These are phyloP conservation scores for Muricea muricata DNA, from an alignment of 92 coral and sea anemone species.

Conservation along the genomic window DNA sequence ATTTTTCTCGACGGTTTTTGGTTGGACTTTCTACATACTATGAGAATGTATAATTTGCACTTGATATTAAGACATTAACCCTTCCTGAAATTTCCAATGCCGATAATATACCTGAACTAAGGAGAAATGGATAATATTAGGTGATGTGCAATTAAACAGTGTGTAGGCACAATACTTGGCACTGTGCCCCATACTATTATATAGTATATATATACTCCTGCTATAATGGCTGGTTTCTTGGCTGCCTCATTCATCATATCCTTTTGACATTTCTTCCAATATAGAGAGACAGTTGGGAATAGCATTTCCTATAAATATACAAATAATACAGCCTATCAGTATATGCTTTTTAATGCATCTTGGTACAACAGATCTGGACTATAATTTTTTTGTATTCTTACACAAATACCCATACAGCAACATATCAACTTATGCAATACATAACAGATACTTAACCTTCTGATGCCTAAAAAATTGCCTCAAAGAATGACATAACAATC, in stretches of 20 bases:
- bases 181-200: slow-evolving; percentile 26
- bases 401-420: no score
- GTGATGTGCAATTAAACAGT: no score
- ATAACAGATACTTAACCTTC: neutral
- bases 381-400: no score
- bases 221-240: neutral
- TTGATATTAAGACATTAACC: no score
- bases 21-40: no score
- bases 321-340: neutral
- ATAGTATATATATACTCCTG: slow-evolving; percentile 5
- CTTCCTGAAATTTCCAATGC: no score
- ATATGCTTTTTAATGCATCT: neutral
- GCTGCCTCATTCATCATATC: neutral
- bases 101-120: neutral
- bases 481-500: neutral
- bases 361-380: no score
- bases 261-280: slow-evolving; percentile 18
- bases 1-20: no score
- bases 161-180: no score
- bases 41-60: no score
- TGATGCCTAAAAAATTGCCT: neutral
- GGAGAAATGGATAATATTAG: slow-evolving; percentile 9
- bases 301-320: slow-evolving; percentile 4
- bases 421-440: no score
- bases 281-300: neutral